Evolutionary conservation across 2,888 invertebrate genomes (phyloP).

Genomic region (Coleophora deauratella): DNA sequence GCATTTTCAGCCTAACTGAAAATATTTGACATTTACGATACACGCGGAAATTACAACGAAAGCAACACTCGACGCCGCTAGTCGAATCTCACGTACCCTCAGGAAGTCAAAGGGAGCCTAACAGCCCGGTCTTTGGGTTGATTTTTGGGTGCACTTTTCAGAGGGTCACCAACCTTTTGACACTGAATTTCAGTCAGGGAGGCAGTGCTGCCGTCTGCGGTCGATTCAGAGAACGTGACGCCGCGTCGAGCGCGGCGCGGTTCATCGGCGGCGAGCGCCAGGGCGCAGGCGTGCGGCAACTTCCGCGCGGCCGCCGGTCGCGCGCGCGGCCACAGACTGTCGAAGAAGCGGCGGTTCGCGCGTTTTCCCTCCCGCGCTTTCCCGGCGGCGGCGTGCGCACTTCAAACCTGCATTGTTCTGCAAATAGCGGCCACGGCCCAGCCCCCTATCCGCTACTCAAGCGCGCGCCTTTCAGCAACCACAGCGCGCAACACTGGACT

Average conservation of each 20-base stretch:
- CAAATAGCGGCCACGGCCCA: slow-evolving; percentile 53
- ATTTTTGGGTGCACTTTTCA: slow-evolving; percentile 40
- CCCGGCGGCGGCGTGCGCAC: slow-evolving; percentile 65
- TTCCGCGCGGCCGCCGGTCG: slow-evolving; percentile 65
- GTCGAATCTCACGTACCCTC: slow-evolving; percentile 27
- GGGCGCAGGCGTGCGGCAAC: slow-evolving; percentile 56
- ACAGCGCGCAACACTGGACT: slow-evolving; percentile 35
- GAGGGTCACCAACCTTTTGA: slow-evolving; percentile 70
- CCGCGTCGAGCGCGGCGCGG: slow-evolving; percentile 64
- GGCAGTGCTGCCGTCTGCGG: slow-evolving; percentile 55
- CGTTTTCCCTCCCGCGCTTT: slow-evolving; percentile 65
- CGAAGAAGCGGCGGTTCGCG: slow-evolving; percentile 30
- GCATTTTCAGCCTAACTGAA: slow-evolving; percentile 7
- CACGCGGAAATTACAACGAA: slow-evolving; percentile 40
- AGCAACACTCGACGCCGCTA: slow-evolving; percentile 19
- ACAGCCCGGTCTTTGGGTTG: slow-evolving; percentile 31
- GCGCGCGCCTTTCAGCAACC: slow-evolving; percentile 34
- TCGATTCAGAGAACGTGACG: slow-evolving; percentile 68
- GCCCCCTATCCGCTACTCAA: slow-evolving; percentile 61
- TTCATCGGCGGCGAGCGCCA: slow-evolving; percentile 51
- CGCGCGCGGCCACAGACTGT: slow-evolving; percentile 64
- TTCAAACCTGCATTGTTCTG: slow-evolving; percentile 70
- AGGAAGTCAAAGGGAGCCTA: slow-evolving; percentile 27
- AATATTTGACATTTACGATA: slow-evolving; percentile 49
- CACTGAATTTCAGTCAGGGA: slow-evolving; percentile 66